Evolutionary conservation across 2,113 vertebrate genomes (phyloP).

Genomic region (Sinocyclocheilus maitianheensis): DNA sequence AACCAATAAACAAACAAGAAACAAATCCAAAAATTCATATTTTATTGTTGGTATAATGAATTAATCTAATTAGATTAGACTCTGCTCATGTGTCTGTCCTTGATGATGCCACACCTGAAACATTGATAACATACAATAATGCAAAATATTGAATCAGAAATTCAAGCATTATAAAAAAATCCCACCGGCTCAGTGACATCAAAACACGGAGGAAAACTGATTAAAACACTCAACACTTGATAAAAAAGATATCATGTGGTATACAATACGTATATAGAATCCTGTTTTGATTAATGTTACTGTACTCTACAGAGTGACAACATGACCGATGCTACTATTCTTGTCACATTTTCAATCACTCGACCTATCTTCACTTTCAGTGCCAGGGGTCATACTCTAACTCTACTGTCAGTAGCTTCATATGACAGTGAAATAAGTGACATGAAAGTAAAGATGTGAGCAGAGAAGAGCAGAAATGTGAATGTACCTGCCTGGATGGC

Average conservation of each 20-base stretch:
- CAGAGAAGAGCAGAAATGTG: not conserved
- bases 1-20: too few species aligned
- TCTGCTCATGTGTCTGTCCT: not conserved
- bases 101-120: not conserved
- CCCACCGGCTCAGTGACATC: conserved; percentile 68
- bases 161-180: not conserved
- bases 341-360: conserved; percentile 5
- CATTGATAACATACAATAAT: not conserved
- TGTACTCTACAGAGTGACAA: not conserved
- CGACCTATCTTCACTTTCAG: not conserved
- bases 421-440: not conserved
- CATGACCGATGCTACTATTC: not conserved
- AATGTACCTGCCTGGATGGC: conserved; percentile 13
- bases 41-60: not conserved
- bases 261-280: too few species aligned
- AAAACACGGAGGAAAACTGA: conserved; percentile 52
- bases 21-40: not conserved
- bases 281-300: not conserved
- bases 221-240: not conserved
- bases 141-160: not conserved
- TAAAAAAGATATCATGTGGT: not conserved
- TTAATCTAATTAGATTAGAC: not conserved
- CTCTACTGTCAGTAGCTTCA: not conserved
- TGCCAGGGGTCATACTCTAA: not conserved
- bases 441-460: not conserved